Percentiles rank a stretch among this genome's conserved stretches.
Conservation (phyloP, 2,888 invertebrate genomes). For the Leucophenga montana region DNA sequence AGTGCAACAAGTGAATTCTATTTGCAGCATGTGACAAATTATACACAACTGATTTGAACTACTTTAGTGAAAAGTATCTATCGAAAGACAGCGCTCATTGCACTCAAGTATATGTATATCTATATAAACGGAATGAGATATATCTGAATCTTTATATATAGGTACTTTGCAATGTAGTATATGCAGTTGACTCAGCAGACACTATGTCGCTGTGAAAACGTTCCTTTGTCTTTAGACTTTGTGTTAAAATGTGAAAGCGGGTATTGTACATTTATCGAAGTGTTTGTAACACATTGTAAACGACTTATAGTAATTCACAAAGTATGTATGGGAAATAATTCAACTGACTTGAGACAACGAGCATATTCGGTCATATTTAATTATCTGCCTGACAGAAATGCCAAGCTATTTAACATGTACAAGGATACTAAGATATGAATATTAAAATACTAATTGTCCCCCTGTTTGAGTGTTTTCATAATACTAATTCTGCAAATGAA, state of each 20-base stretch:
- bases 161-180: neutral
- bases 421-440: no score
- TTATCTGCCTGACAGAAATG: no score
- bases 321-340: no score
- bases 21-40: slow-evolving; percentile 27
- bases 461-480: no score
- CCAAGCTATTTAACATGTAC: no score
- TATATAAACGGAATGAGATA: neutral
- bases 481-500: no score
- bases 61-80: neutral
- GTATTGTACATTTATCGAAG: neutral
- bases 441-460: no score
- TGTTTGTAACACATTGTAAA: neutral
- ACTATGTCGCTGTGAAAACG: slow-evolving; percentile 9
- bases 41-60: slow-evolving; percentile 9
- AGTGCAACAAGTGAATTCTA: slow-evolving; percentile 26
- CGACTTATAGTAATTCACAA: no score
- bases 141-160: neutral
- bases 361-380: no score
- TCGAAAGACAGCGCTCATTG: neutral
- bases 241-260: neutral
- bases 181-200: slow-evolving; percentile 20
- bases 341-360: no score
- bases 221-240: neutral
- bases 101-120: no score